Conservation (phyloP, 2,888 invertebrate species). For the Ophioninae sp. region DNA sequence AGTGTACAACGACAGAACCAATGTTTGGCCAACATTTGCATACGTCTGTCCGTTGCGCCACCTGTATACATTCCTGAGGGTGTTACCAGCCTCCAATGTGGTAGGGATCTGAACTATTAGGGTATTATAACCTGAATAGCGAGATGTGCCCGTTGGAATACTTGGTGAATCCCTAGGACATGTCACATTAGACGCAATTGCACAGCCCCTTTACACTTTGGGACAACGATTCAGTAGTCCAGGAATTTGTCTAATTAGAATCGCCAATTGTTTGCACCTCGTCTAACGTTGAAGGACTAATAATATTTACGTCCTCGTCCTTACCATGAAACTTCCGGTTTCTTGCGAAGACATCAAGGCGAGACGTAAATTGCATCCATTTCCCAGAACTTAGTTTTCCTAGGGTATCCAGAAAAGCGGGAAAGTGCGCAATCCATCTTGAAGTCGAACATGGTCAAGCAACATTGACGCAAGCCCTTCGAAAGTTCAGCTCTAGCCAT, state of each 20-base stretch:
- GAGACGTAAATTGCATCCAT: neutral
- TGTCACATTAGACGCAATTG: slow-evolving; percentile 27
- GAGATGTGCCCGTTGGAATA: neutral
- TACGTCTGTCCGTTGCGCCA: slow-evolving; percentile 74
- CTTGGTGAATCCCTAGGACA: slow-evolving; percentile 7
- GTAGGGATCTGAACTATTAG: slow-evolving; percentile 29
- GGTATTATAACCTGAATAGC: slow-evolving; percentile 27
- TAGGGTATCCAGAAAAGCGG: neutral
- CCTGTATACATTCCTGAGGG: slow-evolving; percentile 71
- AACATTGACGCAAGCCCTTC: neutral
- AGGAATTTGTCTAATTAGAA: slow-evolving; percentile 11
- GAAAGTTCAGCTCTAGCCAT: neutral
- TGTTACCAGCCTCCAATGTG: slow-evolving; percentile 30
- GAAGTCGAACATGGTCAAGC: neutral
- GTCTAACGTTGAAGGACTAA: neutral
- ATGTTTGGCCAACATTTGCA: slow-evolving; percentile 80
- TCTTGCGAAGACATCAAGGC: neutral
- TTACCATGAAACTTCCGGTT: neutral
- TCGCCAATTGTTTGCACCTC: neutral
- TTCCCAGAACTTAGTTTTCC: neutral
- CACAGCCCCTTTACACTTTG: slow-evolving; percentile 11
- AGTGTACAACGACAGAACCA: slow-evolving; percentile 71
- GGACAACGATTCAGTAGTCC: neutral
- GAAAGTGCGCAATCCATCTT: neutral
- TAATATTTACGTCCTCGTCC: slow-evolving; percentile 1